Percentiles rank a stretch among this genome's conserved stretches.
These are phyloP conservation scores for Scaptomyza pallida DNA, from an alignment of 1,140 invertebrate genomes.

Conservation along the genomic window DNA sequence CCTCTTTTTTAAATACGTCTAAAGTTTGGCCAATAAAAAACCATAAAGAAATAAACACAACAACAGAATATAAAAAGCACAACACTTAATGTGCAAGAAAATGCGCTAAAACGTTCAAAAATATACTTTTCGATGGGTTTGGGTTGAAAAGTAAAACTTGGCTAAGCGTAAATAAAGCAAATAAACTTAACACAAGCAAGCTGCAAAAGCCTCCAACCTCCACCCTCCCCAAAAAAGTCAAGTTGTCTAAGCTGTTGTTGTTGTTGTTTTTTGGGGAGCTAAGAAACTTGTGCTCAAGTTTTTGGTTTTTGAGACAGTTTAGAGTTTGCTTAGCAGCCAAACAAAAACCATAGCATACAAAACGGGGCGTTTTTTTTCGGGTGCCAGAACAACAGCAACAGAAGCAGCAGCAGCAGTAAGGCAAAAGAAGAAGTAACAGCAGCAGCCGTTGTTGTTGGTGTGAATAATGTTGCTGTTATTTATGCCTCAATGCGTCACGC, in stretches of 20 bases:
- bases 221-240: slow-evolving; percentile 44
- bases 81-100: slow-evolving; percentile 46
- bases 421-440: no score
- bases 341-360: slow-evolving; percentile 45
- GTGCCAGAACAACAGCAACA: not conserved
- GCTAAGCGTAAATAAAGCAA: slow-evolving; percentile 81
- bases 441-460: slow-evolving; percentile 56
- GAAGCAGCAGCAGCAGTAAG: not conserved
- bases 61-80: slow-evolving; percentile 8
- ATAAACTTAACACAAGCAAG: slow-evolving; percentile 64
- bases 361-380: slow-evolving; percentile 13
- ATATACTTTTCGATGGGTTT: slow-evolving; percentile 45
- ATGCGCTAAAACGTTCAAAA: slow-evolving; percentile 78
- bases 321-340: slow-evolving; percentile 70
- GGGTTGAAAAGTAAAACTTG: slow-evolving; percentile 56
- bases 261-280: slow-evolving; percentile 36
- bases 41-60: slow-evolving; percentile 12
- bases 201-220: no score
- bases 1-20: slow-evolving; percentile 59
- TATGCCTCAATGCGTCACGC: slow-evolving; percentile 80
- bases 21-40: slow-evolving; percentile 68
- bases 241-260: slow-evolving; percentile 41
- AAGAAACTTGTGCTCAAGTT: slow-evolving; percentile 74
- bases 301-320: slow-evolving; percentile 61
- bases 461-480: slow-evolving; percentile 82